phyloP scores from a whole-genome alignment of 64 coral and sea anemone genomes.

The Orbicella faveolata region DNA sequence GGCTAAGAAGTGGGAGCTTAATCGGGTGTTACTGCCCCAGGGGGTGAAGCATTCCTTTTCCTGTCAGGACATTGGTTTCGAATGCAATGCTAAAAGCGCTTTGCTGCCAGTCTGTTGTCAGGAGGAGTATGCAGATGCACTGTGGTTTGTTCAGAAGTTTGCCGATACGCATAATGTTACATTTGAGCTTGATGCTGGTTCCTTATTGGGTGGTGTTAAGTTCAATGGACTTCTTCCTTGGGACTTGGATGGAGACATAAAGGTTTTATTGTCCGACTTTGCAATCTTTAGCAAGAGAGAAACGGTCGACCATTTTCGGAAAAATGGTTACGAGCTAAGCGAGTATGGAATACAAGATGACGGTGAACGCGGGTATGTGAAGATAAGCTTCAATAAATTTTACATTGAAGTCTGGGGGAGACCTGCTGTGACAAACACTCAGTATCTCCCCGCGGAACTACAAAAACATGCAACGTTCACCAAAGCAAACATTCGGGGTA shows the following conservation, averaged over 20 bases:
- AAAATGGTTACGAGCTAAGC: conserved; percentile 3
- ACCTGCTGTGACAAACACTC: not conserved
- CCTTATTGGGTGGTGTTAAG: conserved; percentile 39
- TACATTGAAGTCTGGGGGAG: conserved; percentile 58
- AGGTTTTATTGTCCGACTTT: not conserved
- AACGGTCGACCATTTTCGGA: conserved; percentile 22
- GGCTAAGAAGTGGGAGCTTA: conserved; percentile 50
- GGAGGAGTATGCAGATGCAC: conserved; percentile 22
- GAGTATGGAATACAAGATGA: not conserved
- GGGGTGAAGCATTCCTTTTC: conserved; percentile 54
- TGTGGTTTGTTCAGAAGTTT: conserved; percentile 41
- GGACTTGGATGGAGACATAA: conserved; percentile 51
- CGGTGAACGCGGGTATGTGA: not conserved
- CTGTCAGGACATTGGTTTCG: conserved; percentile 40
- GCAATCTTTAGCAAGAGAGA: conserved; percentile 15
- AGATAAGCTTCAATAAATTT: not conserved
- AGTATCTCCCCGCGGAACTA: conserved; percentile 32
- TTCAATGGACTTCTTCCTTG: conserved; percentile 32
- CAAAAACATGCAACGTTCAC: not conserved
- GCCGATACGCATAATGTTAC: conserved; percentile 31
- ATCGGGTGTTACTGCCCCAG: conserved; percentile 31
- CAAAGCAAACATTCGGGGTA: conserved; percentile 30
- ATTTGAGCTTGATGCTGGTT: conserved; percentile 55
- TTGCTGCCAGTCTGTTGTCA: conserved; percentile 60
- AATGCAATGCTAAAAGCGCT: not conserved